Evolutionary conservation across 2,113 vertebrate genomes (phyloP).

Genomic region (Ameiurus melas): DNA sequence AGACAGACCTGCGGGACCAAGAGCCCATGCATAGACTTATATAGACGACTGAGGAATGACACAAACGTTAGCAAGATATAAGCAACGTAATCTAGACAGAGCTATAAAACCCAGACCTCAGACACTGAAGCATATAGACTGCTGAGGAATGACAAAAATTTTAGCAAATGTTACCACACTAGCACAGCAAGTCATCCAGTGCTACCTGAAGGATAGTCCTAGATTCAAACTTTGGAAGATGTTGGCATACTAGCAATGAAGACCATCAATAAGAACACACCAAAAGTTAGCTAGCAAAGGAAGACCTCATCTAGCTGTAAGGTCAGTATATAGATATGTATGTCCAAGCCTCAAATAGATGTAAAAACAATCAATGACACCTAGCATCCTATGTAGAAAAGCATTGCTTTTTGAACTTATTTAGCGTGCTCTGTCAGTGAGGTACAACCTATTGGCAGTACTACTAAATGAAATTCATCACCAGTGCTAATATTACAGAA

Average conservation of each 20-base stretch:
- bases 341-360: not conserved
- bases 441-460: not conserved
- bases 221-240: not conserved
- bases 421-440: not conserved
- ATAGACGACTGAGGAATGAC: not conserved
- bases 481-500: not conserved
- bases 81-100: not conserved
- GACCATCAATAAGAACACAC: not conserved
- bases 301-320: not conserved
- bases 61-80: constrained; percentile 14
- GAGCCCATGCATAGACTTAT: constrained; percentile 25
- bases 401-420: not conserved
- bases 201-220: not conserved
- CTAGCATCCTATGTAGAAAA: not conserved
- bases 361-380: not conserved
- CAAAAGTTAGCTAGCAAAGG: not conserved
- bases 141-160: not conserved
- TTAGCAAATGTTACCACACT: not conserved
- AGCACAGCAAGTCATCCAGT: not conserved
- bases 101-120: not conserved
- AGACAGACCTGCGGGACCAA: constrained; percentile 15
- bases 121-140: constrained; percentile 6
- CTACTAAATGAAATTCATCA: not conserved
- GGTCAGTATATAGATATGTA: not conserved
- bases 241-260: not conserved